These are phyloP conservation scores for Macrochelys suwanniensis DNA, from an alignment of 2,797 vertebrate species.

Conservation along the genomic window DNA sequence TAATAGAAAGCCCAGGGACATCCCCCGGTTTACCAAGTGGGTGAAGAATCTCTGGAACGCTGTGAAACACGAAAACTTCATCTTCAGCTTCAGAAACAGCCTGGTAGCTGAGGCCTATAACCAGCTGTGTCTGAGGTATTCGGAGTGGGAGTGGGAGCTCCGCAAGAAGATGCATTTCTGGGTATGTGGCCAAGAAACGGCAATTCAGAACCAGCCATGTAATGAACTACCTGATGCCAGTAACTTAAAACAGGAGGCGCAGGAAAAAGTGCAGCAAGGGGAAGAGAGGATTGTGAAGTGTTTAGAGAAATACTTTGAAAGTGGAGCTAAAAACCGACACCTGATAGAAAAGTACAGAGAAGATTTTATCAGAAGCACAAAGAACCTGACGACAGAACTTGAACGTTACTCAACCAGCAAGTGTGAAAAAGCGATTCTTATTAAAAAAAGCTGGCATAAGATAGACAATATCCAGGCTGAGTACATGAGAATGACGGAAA, in stretches of 20 bases:
- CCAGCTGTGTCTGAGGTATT: slow-evolving; percentile 78
- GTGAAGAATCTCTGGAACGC: slow-evolving; percentile 82
- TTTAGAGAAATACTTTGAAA: slow-evolving; percentile 69
- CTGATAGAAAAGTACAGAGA: slow-evolving; percentile 74
- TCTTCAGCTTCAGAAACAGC: slow-evolving; percentile 77
- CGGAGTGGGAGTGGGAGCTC: slow-evolving; percentile 72
- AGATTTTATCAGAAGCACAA: slow-evolving; percentile 72
- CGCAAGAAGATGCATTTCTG: slow-evolving; percentile 75
- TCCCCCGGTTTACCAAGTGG: slow-evolving; percentile 81
- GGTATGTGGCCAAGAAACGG: slow-evolving; percentile 65
- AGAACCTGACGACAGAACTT: slow-evolving; percentile 61
- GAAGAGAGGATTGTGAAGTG: slow-evolving; percentile 64
- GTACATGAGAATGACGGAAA: slow-evolving; percentile 73
- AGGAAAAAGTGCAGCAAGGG: slow-evolving; percentile 67
- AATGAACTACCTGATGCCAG: neutral
- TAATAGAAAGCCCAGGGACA: slow-evolving; percentile 63
- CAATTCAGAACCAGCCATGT: slow-evolving; percentile 19
- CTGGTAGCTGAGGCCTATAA: slow-evolving; percentile 79
- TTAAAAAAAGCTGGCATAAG: slow-evolving; percentile 71
- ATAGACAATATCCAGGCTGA: slow-evolving; percentile 70
- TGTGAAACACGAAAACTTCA: slow-evolving; percentile 44
- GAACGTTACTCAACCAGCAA: slow-evolving; percentile 61
- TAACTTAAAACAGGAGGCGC: slow-evolving; percentile 68
- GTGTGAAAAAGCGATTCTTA: slow-evolving; percentile 56
- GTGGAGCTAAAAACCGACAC: slow-evolving; percentile 62